Conservation (phyloP, 1,140 invertebrate genomes). For the Rhyzopertha dominica region DNA sequence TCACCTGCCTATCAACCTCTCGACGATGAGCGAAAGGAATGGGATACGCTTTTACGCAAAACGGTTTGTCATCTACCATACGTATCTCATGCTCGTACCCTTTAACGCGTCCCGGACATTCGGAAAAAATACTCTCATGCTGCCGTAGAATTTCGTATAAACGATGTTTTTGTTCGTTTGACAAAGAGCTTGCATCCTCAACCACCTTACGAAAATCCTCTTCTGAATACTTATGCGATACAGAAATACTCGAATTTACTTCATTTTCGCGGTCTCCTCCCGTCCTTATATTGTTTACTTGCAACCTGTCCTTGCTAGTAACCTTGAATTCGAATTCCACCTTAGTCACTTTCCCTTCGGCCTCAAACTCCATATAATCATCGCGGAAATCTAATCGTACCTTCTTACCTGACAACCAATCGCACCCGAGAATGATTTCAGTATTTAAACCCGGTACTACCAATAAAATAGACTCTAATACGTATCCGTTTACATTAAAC, state of each 20-base stretch:
- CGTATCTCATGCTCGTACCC: constrained; percentile 5
- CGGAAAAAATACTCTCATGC: not conserved
- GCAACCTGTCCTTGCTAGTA: not conserved
- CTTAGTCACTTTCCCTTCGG: not conserved
- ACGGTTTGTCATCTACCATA: not conserved
- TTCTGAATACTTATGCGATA: constrained; percentile 1
- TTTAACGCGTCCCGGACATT: constrained; percentile 3
- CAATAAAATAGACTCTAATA: too few species aligned
- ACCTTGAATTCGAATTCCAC: not conserved
- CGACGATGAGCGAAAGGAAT: constrained; percentile 1
- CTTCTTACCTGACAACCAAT: not conserved
- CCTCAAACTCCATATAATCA: not conserved
- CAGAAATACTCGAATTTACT: not conserved
- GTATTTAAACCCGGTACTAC: not conserved
- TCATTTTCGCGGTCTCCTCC: not conserved
- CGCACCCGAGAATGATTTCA: not conserved
- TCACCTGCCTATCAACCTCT: not conserved
- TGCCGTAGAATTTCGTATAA: not conserved
- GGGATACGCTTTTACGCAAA: constrained; percentile 1
- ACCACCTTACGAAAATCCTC: too few species aligned
- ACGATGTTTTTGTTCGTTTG: too few species aligned
- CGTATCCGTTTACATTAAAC: too few species aligned
- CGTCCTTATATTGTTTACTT: not conserved
- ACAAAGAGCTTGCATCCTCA: too few species aligned
- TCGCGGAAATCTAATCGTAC: not conserved